Conservation (phyloP, 2,113 vertebrate genomes). For the Serinus canaria region DNA sequence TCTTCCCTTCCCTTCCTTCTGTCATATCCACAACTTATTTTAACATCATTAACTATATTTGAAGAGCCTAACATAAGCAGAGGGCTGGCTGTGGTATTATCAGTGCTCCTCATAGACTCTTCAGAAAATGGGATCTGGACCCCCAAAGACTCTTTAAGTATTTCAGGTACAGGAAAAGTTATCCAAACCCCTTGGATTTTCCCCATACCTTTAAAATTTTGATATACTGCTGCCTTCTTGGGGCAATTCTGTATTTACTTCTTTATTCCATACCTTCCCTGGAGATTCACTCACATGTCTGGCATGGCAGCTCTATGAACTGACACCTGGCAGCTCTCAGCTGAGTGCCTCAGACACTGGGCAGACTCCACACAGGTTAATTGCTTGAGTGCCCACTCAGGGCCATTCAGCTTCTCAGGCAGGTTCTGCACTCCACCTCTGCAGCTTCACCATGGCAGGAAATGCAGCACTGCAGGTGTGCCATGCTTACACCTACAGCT, state of each 20-base stretch:
- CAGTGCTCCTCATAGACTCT: background rate
- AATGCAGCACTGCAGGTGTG: background rate
- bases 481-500: background rate
- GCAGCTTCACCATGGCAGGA: background rate
- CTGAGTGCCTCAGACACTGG: background rate
- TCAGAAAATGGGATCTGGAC: background rate
- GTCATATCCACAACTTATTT: background rate
- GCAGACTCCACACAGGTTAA: background rate
- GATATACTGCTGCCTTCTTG: background rate
- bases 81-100: background rate
- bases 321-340: background rate
- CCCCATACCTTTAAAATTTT: background rate
- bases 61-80: background rate
- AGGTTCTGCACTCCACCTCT: background rate
- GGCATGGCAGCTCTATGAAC: background rate
- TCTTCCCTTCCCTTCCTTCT: too few species aligned
- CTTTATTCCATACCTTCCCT: background rate
- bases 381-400: background rate
- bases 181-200: background rate
- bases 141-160: background rate
- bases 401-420: background rate
- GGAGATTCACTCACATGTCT: background rate
- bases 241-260: background rate
- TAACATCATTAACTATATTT: background rate
- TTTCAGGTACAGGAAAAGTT: background rate